A percentile compares a stretch with the other conserved stretches of the same genome.
Conservation (phyloP, 2,888 invertebrate species). For the Euclidia mi region DNA sequence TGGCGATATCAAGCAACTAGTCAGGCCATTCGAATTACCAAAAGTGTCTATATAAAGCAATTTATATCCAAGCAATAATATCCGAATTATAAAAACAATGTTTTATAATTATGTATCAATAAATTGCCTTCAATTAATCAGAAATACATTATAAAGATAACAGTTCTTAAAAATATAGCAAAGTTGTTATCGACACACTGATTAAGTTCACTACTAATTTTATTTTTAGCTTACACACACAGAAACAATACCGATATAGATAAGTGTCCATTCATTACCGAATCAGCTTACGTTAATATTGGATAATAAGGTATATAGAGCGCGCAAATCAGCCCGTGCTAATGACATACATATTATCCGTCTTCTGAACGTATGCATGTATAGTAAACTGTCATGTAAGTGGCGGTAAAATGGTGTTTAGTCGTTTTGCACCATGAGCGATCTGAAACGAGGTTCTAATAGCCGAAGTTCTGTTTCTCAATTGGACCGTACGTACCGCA, state of each 20-base stretch:
- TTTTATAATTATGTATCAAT: no score
- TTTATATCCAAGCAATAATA: no score
- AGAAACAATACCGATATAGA: conserved; percentile 13
- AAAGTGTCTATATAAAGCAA: neutral
- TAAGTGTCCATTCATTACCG: conserved; percentile 28
- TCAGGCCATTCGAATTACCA: no score
- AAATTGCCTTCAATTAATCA: no score
- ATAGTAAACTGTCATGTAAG: conserved; percentile 54
- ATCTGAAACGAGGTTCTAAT: no score
- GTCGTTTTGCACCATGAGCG: no score
- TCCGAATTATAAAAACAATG: no score
- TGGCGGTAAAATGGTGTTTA: conserved; percentile 68
- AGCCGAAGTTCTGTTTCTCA: no score
- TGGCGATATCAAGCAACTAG: no score
- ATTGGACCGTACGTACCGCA: no score
- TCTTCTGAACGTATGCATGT: conserved; percentile 4
- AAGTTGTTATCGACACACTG: conserved; percentile 11
- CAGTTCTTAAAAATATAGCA: conserved; percentile 7
- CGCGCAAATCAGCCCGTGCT: conserved; percentile 18
- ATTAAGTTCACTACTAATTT: conserved; percentile 19
- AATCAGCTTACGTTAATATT: conserved; percentile 16
- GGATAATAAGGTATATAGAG: conserved; percentile 26
- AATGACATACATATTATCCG: conserved; percentile 21
- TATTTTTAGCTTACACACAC: conserved; percentile 17
- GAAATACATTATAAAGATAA: conserved; percentile 6